Conservation (phyloP, 2,113 vertebrate species). For the Deroptyus accipitrinus region DNA sequence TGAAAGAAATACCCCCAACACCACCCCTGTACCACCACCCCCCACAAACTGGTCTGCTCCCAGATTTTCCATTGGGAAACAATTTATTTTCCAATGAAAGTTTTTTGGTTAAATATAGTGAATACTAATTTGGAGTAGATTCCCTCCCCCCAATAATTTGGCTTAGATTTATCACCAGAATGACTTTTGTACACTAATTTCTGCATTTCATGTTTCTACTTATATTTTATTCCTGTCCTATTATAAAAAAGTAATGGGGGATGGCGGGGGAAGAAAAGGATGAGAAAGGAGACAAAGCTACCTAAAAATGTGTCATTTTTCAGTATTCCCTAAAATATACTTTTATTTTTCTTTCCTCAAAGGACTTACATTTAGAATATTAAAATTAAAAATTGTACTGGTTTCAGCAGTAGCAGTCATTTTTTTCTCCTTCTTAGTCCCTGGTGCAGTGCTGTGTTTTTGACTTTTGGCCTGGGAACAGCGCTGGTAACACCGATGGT, state of each 20-base stretch:
- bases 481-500: no score
- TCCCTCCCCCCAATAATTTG: background rate
- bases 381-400: background rate
- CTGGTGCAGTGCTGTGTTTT: no score
- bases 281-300: background rate
- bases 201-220: background rate
- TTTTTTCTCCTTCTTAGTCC: no score
- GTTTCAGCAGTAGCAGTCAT: no score
- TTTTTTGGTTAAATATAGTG: background rate
- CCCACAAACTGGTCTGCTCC: background rate
- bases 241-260: background rate
- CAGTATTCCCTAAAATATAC: background rate
- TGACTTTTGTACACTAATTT: background rate
- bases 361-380: background rate
- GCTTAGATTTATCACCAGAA: background rate
- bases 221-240: background rate
- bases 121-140: background rate
- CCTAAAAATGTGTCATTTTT: background rate
- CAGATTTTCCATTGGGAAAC: background rate
- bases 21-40: fast-evolving
- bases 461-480: no score
- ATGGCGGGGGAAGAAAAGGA: background rate
- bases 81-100: background rate
- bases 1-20: background rate
- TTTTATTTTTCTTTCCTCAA: background rate